Evolutionary conservation across 2,888 invertebrate species (phyloP).

Genomic region (Limenitis camilla): DNA sequence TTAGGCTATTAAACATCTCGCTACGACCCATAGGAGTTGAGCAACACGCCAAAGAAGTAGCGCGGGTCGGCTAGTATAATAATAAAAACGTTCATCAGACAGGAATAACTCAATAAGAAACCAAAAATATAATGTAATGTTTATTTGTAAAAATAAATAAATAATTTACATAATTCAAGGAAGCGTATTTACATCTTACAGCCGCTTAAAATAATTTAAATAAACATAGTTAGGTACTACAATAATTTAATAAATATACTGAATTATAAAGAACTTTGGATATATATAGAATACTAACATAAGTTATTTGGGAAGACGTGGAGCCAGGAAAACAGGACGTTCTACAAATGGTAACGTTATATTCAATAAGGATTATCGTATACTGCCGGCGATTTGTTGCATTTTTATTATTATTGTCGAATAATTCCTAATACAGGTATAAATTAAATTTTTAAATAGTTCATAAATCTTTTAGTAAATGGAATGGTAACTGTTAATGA

Average conservation of each 20-base stretch:
- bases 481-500: no score
- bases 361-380: slow-evolving; percentile 10
- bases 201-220: slow-evolving; percentile 44
- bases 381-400: slow-evolving; percentile 16
- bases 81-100: no score
- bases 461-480: no score
- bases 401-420: not conserved
- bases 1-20: no score
- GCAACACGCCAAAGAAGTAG: no score
- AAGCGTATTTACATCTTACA: slow-evolving; percentile 68
- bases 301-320: not conserved
- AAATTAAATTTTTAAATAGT: no score
- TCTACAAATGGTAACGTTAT: slow-evolving; percentile 14
- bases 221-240: slow-evolving; percentile 20
- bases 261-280: slow-evolving; percentile 9
- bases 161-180: slow-evolving; percentile 59
- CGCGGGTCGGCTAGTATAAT: no score
- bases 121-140: slow-evolving; percentile 20
- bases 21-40: no score
- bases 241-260: slow-evolving; percentile 8
- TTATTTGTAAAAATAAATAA: slow-evolving; percentile 61
- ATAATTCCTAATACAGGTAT: not conserved
- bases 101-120: slow-evolving; percentile 9
- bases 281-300: not conserved
- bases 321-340: not conserved